These are phyloP conservation scores for Papilio dardanus DNA, from an alignment of 1,140 invertebrate species.

Conservation along the genomic window DNA sequence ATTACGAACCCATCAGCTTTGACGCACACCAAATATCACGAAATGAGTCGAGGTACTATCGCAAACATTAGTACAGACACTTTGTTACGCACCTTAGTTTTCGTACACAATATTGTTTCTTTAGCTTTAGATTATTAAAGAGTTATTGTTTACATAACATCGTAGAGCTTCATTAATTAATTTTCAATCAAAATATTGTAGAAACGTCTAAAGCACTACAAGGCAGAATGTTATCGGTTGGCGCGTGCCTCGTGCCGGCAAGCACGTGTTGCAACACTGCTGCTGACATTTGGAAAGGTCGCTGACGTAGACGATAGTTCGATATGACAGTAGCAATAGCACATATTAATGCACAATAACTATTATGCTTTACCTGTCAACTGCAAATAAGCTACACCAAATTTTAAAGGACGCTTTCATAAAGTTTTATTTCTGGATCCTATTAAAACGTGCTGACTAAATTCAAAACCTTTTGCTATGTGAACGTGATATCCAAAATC, in stretches of 20 bases:
- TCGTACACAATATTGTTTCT: too few species aligned
- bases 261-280: constrained; percentile 43
- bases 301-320: not conserved
- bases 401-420: not conserved
- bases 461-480: not conserved
- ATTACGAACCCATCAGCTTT: not conserved
- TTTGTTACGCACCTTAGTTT: not conserved
- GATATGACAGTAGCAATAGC: not conserved
- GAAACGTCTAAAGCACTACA: not conserved
- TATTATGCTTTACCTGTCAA: too few species aligned
- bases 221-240: constrained; percentile 2
- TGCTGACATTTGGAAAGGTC: constrained; percentile 52
- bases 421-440: not conserved
- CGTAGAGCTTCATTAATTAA: not conserved
- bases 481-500: not conserved
- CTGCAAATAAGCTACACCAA: not conserved
- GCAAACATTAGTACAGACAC: not conserved
- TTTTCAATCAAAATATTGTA: not conserved
- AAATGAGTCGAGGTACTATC: not conserved
- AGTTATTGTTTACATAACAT: not conserved
- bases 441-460: not conserved
- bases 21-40: not conserved
- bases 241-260: constrained; percentile 6
- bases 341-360: not conserved
- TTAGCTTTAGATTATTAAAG: too few species aligned